Base-by-base conservation (phyloP, 2,797 vertebrate genomes). In the Taenioides sp. region DNA sequence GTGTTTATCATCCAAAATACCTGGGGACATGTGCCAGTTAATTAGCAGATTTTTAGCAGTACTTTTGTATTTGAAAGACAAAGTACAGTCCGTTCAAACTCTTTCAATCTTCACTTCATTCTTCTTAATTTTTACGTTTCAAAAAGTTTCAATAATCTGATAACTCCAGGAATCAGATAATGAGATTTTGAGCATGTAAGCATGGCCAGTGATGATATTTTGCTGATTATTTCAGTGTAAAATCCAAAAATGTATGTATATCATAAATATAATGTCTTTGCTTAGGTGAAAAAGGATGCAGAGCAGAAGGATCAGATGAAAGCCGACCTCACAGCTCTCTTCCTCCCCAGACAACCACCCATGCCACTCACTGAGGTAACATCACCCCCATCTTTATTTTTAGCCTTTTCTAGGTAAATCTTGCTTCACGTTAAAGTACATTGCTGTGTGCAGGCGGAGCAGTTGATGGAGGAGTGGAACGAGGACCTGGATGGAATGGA, bases 401-500 rank as follows among this genome's bases (percentile, higher is more conserved):
- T 31, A 40, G 40, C 22, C 62, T 64, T 37, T 64, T 43, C 14
- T 23, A 23, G 37, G 22, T 23, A 10, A 23, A 55, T n/a, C 5
- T 54, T 22, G 2, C 54, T 17, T 47, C 16, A 47, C 14, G 4
- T 4, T 4, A 57, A 20, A 10, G 59, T 34, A 20, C 20, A n/a
- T 62, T 6, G 57, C 7, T 28, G 52, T 60, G 28, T 63, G 0
- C 77, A 99, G 98, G 98, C 98, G 0, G 98, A 99, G 79, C 96
- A 96, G 84, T 93, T 99, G 88, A 99, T 97, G 94, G 98, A 99
- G 77, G 98, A 99, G 80, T 99, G 98, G 98, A 99, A 97, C 0
- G 97, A 98, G 86, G 98, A 99, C 76, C 91, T 99, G 87, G 98
- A 99, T 0, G 97, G 98, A 47, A 99, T 99, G 97, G 98, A 99